Conservation (phyloP, 2,888 invertebrate species). For the Tortricodes alternella region DNA sequence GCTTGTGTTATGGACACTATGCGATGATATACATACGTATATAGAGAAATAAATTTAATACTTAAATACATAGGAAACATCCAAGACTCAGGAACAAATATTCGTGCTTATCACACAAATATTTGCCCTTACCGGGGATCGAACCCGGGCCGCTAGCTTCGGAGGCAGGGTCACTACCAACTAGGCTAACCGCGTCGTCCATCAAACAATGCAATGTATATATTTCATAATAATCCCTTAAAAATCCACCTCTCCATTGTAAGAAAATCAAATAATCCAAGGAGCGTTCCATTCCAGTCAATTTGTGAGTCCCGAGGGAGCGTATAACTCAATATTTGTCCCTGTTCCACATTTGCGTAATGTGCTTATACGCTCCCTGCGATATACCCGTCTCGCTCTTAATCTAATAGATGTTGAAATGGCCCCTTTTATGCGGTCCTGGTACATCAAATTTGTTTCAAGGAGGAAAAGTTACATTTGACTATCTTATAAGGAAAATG, state of each 20-base stretch:
- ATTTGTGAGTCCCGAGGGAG: constrained; percentile 25
- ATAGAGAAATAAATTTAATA: too few species aligned
- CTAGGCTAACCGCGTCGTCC: neutral
- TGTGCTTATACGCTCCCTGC: neutral
- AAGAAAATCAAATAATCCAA: constrained; percentile 26
- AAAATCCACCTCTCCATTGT: constrained; percentile 19
- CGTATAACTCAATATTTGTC: constrained; percentile 28
- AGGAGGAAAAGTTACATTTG: constrained; percentile 16
- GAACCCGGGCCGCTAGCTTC: too few species aligned
- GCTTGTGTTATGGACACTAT: too few species aligned
- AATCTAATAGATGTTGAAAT: constrained; percentile 29
- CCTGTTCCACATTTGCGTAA: constrained; percentile 24
- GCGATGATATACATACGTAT: too few species aligned
- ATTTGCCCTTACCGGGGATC: too few species aligned
- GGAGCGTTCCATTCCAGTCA: constrained; percentile 25
- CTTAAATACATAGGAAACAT: too few species aligned
- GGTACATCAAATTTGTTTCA: constrained; percentile 30
- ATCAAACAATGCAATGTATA: neutral
- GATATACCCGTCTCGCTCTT: constrained; percentile 16
- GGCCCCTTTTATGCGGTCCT: constrained; percentile 24
- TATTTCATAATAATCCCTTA: constrained; percentile 10
- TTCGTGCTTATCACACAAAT: too few species aligned
- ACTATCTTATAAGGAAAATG: constrained; percentile 2
- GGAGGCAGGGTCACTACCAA: too few species aligned
- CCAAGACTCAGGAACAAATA: too few species aligned